Base-by-base conservation (phyloP, 1,140 invertebrate genomes). In the Bombus cullumanus region DNA sequence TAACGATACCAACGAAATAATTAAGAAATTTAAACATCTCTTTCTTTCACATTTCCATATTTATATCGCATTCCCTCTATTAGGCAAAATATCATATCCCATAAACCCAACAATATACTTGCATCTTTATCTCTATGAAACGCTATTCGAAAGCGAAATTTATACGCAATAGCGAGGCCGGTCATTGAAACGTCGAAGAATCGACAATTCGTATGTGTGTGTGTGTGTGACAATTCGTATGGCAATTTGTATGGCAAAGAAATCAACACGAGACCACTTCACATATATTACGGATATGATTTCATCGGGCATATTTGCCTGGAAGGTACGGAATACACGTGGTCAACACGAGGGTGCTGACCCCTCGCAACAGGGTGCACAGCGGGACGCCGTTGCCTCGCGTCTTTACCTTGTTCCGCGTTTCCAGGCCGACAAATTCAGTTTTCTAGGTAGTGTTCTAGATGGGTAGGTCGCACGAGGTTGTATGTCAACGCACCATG, bases 321-420 rank as follows among this genome's bases (percentile, higher is more conserved):
- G 47, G 28, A 39, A 73, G 75, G 37, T 37, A 75, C 18, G 37
- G 66, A n/a, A 18, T 74, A 83, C 76, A 83, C 53, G 75, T 76
- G 71, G 84, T 79, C 28, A 68, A 81, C 82, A 88, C 3, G 47
- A 88, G 86, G 79, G 77, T 90, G 86, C 86, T 91, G 89, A 91
- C 83, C 89, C 78, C 74, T 88, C 84, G 71, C 75, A 72, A 86
- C 89, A 72, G 89, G 84, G 68, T 85, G 87, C 90, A 28, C 90
- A 83, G 89, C 90, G 28, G 90, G 90, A 22, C 34, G 66, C 66
- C 86, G 76, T 87, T 89, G 81, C 78, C 66, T 73, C 72, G 37
- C 66, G 28, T 81, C 81, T 83, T 71, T 68, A 88, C 68, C 83
- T 73, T 53, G 47, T 41, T 73, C 43, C 28, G 68, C 68, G 41